Evolutionary conservation across 2,888 invertebrate genomes (phyloP), one percentile per base, ranked within the genome.

Genomic region (Sinodicranocentrus sp.): DNA sequence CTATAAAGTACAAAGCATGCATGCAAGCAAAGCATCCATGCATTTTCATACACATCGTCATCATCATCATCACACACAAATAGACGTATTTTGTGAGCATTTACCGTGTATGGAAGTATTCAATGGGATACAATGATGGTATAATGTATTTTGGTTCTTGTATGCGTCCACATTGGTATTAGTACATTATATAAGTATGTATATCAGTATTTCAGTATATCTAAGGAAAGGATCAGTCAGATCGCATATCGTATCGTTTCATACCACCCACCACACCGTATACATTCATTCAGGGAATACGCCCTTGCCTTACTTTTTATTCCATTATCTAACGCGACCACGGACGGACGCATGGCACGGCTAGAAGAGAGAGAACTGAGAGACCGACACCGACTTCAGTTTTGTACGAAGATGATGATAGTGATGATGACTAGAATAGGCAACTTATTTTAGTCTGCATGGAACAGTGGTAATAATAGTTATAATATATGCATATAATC

Each of bases 281-380:
- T 78, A 70, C 70, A 61, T 77, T 59, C 70, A 78, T 78, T 78
- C 59, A 71, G 79, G 79, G 79, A 79, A 79, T 79, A 79, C 79
- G 79, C 79, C 79, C 79, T 79, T 79, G 71, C 71, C 63, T 63
- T 78, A 68, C 28, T 68, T 78, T 68, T 78, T 68, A 68, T 77
- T 77, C 77, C 77, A 77, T 78, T 78, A 78, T 70, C 78, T 78
- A 44, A 78, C 43, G 48, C 78, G 59, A 78, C 78, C 78, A 78
- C 61, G 70, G 70, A 48, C 78, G 78, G 78, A 70, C 70, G 70
- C 43, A 78, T 48, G 78, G 48, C 59, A 78, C 68, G 28, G n/a
- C 39, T 26, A n/a, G 52, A 17, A 44, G 28, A n/a, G 33, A 59
- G 54, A 75, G 70, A n/a, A 67, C 21, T 63, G 57, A 48, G 44